Conservation (phyloP, 1,140 invertebrate genomes). For the Aphaenogaster floridana region DNA sequence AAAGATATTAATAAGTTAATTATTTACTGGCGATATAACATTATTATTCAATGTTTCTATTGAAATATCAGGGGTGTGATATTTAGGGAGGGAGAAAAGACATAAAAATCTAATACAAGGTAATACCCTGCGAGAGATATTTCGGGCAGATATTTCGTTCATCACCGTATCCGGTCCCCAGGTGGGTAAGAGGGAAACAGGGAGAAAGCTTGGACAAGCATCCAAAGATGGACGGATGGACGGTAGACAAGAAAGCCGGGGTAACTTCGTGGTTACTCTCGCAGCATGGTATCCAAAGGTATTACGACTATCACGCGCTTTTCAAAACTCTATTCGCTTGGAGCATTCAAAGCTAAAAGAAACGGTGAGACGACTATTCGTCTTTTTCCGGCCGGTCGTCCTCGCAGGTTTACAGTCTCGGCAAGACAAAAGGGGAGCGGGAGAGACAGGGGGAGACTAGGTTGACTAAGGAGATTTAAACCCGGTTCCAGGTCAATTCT, state of each 20-base stretch:
- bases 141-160: not conserved
- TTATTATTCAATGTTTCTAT: not conserved
- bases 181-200: not conserved
- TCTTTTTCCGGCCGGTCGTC: conserved; percentile 40
- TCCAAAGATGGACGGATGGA: conserved; percentile 14
- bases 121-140: not conserved
- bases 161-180: not conserved
- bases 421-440: conserved; percentile 27
- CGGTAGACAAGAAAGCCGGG: conserved; percentile 48
- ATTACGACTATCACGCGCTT: conserved; percentile 50
- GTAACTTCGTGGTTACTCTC: conserved; percentile 26
- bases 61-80: not conserved
- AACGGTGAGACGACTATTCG: conserved; percentile 25
- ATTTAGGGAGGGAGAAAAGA: not conserved
- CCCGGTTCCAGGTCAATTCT: conserved; percentile 70
- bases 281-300: conserved; percentile 36
- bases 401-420: conserved; percentile 57
- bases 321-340: conserved; percentile 43
- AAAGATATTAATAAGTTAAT: too few relatives aligned
- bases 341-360: not conserved
- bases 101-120: not conserved
- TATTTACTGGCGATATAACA: too few relatives aligned
- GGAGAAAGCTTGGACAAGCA: not conserved
- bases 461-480: conserved; percentile 73
- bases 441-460: conserved; percentile 20